Conservation (phyloP, 2,888 invertebrate genomes). For the Dynastes tityus region DNA sequence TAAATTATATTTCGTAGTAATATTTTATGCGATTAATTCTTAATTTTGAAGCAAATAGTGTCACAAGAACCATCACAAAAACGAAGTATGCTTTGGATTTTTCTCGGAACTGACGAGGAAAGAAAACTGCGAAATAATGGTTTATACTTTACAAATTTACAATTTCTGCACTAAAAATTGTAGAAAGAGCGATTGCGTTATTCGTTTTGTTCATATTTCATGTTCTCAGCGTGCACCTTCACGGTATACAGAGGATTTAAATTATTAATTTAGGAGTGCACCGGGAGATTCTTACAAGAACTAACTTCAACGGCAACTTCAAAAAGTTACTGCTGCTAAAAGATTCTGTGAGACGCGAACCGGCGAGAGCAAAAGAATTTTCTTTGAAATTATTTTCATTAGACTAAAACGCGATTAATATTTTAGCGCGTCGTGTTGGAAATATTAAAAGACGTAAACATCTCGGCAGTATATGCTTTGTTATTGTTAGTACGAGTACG, state of each 20-base stretch:
- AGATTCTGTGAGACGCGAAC: background rate
- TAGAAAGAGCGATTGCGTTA: too few relatives aligned
- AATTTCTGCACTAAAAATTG: too few relatives aligned
- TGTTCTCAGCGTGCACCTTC: too few relatives aligned
- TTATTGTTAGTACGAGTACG: background rate
- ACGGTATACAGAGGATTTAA: background rate
- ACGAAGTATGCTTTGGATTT: too few relatives aligned
- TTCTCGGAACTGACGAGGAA: too few relatives aligned
- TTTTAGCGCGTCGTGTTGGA: conserved; percentile 27
- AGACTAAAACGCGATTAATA: conserved; percentile 33
- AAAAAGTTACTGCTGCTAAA: conserved; percentile 9
- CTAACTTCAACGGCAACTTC: conserved; percentile 6
- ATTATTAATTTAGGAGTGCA: conserved; percentile 19
- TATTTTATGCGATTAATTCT: too few relatives aligned
- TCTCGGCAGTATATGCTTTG: background rate
- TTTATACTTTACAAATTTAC: too few relatives aligned
- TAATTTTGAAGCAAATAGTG: too few relatives aligned
- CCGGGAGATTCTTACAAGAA: conserved; percentile 1
- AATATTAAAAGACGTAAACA: conserved; percentile 19
- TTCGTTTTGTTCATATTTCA: too few relatives aligned
- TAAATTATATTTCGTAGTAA: too few relatives aligned
- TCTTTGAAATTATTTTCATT: conserved; percentile 38
- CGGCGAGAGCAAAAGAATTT: background rate
- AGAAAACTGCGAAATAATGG: too few relatives aligned
- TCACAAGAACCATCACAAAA: too few relatives aligned